Evolutionary conservation across 2,113 vertebrate species (phyloP).

Genomic region (Ageneiosus marmoratus): DNA sequence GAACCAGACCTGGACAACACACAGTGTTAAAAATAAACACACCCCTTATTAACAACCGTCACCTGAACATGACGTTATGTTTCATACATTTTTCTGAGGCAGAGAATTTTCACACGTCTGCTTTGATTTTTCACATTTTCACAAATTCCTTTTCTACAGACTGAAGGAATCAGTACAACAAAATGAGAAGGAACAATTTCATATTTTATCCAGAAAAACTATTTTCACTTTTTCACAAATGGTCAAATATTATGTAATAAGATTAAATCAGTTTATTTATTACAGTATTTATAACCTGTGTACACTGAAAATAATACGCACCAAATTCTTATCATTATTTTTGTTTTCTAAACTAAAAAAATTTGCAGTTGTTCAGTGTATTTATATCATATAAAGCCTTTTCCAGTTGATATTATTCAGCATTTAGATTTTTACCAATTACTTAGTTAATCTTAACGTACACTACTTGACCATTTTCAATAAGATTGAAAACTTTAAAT

Average conservation of each 20-base stretch:
- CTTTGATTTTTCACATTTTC: neutral
- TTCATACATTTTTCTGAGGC: neutral
- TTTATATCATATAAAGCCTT: too few relatives aligned
- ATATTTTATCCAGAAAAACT: neutral
- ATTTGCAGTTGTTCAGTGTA: too few relatives aligned
- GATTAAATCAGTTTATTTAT: neutral
- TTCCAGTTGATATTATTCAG: neutral
- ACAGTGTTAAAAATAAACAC: neutral
- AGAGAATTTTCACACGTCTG: neutral
- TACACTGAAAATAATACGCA: neutral
- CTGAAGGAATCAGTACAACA: too few relatives aligned
- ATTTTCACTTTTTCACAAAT: neutral
- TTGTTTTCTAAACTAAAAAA: neutral
- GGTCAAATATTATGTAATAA: neutral
- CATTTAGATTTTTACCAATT: neutral
- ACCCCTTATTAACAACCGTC: too few relatives aligned
- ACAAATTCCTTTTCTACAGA: neutral
- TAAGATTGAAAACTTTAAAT: neutral
- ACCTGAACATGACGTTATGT: neutral
- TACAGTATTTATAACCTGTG: neutral
- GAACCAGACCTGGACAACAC: conserved; percentile 89
- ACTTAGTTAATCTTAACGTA: neutral
- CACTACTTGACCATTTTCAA: neutral
- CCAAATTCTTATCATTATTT: neutral
- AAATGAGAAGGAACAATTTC: neutral